phyloP scores from a whole-genome alignment of 2,888 invertebrate species.

The Polietes domitor region DNA sequence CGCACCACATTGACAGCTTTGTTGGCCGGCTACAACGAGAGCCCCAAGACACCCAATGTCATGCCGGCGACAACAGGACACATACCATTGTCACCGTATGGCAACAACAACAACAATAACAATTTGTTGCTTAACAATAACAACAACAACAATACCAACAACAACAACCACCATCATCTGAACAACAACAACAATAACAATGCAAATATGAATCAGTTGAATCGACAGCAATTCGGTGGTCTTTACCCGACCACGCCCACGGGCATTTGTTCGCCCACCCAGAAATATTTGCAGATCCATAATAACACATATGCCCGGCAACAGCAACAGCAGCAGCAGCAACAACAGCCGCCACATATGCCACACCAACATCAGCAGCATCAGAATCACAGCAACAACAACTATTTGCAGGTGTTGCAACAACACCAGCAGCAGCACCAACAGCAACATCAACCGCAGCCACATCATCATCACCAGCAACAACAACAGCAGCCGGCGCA shows the following conservation, averaged over 20 bases:
- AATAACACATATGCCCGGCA: constrained; percentile 73
- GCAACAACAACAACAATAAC: constrained; percentile 61
- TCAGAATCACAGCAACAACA: constrained; percentile 69
- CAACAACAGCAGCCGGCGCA: constrained; percentile 71
- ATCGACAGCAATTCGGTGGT: constrained; percentile 62
- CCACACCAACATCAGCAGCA: constrained; percentile 52
- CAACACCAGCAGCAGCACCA: constrained; percentile 59
- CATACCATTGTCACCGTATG: constrained; percentile 77
- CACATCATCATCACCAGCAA: constrained; percentile 53
- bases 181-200: constrained; percentile 48
- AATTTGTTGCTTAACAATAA: constrained; percentile 56
- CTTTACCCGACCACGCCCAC: constrained; percentile 74
- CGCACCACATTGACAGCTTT: constrained; percentile 76
- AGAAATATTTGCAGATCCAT: constrained; percentile 77
- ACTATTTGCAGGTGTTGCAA: constrained; percentile 72
- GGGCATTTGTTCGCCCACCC: constrained; percentile 76
- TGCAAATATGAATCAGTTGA: constrained; percentile 51
- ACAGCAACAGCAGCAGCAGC: constrained; percentile 67
- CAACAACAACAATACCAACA: constrained; percentile 52
- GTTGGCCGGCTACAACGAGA: constrained; percentile 78
- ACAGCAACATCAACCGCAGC: constrained; percentile 52
- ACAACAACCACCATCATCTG: constrained; percentile 35
- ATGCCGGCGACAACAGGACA: constrained; percentile 73
- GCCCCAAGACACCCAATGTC: constrained; percentile 76
- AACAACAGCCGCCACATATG: constrained; percentile 54